phyloP scores from a whole-genome alignment of 2,888 invertebrate species.

The Perizoma affinitatum region DNA sequence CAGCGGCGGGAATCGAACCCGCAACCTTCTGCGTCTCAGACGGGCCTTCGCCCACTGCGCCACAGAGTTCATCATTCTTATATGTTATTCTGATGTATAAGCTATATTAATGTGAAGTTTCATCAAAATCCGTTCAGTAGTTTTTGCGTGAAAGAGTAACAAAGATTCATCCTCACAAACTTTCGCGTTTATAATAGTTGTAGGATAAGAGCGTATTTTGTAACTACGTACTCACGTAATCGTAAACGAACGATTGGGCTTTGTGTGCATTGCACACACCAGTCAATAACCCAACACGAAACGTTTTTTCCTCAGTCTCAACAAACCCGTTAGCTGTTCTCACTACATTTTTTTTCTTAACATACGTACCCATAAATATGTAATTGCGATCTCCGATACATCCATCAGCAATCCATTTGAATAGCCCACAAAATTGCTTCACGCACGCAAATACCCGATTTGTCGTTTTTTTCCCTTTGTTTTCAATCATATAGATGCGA shows the following conservation, averaged over 20 bases:
- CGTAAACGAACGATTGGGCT: background rate
- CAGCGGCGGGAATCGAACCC: too few relatives aligned
- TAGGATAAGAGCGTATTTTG: too few relatives aligned
- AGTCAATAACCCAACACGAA: conserved; percentile 18
- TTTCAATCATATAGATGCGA: conserved; percentile 38
- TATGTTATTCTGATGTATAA: too few relatives aligned
- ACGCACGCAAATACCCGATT: conserved; percentile 65
- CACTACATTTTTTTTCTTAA: conserved; percentile 25
- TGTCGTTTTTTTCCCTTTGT: conserved; percentile 54
- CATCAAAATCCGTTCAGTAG: too few relatives aligned
- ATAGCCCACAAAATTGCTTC: conserved; percentile 60
- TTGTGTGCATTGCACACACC: background rate
- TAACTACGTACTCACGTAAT: background rate
- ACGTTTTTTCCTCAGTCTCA: conserved; percentile 5
- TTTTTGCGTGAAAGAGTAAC: too few relatives aligned
- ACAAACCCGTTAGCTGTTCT: conserved; percentile 31
- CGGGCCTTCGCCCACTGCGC: too few relatives aligned
- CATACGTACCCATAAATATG: conserved; percentile 20
- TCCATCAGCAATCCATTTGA: conserved; percentile 60
- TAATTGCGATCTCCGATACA: conserved; percentile 45
- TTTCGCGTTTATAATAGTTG: too few relatives aligned
- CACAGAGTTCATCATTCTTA: too few relatives aligned
- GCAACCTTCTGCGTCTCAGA: too few relatives aligned
- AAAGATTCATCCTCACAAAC: too few relatives aligned
- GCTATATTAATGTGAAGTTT: too few relatives aligned